Percentiles rank a stretch among this genome's conserved stretches.
phyloP scores from a whole-genome alignment of 2,113 vertebrate species.

The Xerus inauris region DNA sequence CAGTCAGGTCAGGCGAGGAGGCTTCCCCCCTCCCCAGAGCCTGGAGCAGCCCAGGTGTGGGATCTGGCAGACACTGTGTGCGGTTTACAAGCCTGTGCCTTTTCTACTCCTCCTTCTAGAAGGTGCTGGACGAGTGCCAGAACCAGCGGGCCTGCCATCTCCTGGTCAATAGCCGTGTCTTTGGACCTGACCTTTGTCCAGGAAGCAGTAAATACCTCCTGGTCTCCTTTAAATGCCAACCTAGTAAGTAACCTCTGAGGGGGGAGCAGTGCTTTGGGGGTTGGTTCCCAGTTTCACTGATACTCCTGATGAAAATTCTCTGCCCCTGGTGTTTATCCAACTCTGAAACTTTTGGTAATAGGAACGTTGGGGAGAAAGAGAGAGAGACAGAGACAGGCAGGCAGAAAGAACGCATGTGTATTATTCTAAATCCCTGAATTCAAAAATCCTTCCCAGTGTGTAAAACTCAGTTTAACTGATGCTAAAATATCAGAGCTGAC shows the following conservation, averaged over 20 bases:
- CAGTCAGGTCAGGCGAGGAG: background rate
- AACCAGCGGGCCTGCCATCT: constrained; percentile 94
- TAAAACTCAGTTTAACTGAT: background rate
- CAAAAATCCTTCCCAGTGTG: no score
- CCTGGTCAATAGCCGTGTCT: constrained; percentile 95
- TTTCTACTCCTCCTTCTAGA: constrained; percentile 90
- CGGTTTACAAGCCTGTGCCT: constrained; percentile 85
- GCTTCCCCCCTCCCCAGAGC: constrained; percentile 22
- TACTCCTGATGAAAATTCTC: background rate
- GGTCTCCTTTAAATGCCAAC: constrained; percentile 98
- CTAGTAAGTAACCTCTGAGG: constrained; percentile 90
- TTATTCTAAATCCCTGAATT: background rate
- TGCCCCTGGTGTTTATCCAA: fast-evolving
- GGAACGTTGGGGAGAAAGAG: background rate
- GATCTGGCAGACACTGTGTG: constrained; percentile 40
- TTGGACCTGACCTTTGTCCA: constrained; percentile 96
- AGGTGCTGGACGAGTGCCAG: constrained; percentile 97
- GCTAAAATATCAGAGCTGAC: no score
- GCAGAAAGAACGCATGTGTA: fast-evolving
- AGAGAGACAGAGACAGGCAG: background rate
- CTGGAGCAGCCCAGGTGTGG: constrained; percentile 63
- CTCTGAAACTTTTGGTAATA: background rate
- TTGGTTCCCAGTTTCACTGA: background rate
- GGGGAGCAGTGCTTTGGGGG: background rate
- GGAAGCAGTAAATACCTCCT: constrained; percentile 95